Conservation (phyloP, 2,888 invertebrate species). For the Aricia artaxerxes region DNA sequence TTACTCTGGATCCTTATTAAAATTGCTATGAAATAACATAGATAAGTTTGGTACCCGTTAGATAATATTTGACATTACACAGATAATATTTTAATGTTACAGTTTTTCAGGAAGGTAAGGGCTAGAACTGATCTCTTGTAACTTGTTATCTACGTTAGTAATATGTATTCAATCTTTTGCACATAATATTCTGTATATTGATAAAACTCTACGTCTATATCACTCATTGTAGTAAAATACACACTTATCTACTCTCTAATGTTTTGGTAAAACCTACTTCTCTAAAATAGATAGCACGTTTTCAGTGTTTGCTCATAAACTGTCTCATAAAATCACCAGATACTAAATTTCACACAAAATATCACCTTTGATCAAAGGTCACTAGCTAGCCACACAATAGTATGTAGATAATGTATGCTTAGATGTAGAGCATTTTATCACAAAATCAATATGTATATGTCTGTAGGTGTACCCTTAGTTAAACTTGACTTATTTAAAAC, state of each 20-base stretch:
- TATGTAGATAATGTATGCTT: not conserved
- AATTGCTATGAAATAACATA: not conserved
- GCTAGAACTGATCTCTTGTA: not conserved
- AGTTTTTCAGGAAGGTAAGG: not conserved
- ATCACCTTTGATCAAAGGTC: not conserved
- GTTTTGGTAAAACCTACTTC: not conserved
- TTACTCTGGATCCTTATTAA: not conserved
- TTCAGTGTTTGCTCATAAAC: conserved; percentile 1
- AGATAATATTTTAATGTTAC: not conserved
- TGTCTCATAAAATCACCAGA: not conserved
- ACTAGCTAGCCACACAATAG: not conserved
- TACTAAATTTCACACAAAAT: not conserved
- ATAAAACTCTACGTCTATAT: not conserved
- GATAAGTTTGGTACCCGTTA: not conserved
- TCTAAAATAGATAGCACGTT: not conserved
- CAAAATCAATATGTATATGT: conserved; percentile 10
- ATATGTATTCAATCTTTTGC: not conserved
- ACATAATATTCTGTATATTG: not conserved
- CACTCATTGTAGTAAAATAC: not conserved
- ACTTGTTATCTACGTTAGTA: not conserved
- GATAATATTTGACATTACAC: not conserved
- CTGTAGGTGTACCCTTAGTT: not conserved
- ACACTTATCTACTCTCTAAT: not conserved
- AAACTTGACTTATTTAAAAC: conserved; percentile 15
- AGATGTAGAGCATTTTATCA: not conserved